These are phyloP conservation scores for Pachliopta kotzebuea DNA, from an alignment of 2,888 invertebrate genomes.

Conservation along the genomic window DNA sequence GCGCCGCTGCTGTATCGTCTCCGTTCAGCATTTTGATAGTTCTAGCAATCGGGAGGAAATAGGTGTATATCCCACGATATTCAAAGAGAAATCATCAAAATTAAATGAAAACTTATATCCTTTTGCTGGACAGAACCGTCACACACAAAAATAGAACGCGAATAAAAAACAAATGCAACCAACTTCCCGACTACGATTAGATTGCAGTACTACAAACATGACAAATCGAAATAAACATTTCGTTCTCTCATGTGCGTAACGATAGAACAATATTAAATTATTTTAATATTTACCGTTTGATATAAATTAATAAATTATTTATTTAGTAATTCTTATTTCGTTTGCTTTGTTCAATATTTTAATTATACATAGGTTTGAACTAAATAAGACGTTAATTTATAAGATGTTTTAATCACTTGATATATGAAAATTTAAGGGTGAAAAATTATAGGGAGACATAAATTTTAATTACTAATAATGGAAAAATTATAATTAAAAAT, in stretches of 20 bases:
- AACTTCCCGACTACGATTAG: slow-evolving; percentile 45
- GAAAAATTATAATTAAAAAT: too few relatives aligned
- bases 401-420: too few relatives aligned
- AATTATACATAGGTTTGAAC: too few relatives aligned
- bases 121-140: slow-evolving; percentile 73
- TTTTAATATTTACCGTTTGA: too few relatives aligned
- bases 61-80: slow-evolving; percentile 48
- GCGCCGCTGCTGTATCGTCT: slow-evolving; percentile 62
- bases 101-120: slow-evolving; percentile 62
- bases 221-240: slow-evolving; percentile 18
- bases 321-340: too few relatives aligned
- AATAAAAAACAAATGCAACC: slow-evolving; percentile 74
- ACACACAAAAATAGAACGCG: slow-evolving; percentile 80
- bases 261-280: too few relatives aligned
- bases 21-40: slow-evolving; percentile 74
- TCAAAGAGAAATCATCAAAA: slow-evolving; percentile 65
- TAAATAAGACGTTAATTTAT: too few relatives aligned
- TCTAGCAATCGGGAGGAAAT: slow-evolving; percentile 63
- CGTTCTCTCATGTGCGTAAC: background rate
- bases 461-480: too few relatives aligned
- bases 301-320: too few relatives aligned
- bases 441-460: too few relatives aligned
- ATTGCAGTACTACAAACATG: slow-evolving; percentile 32
- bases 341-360: too few relatives aligned
- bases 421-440: too few relatives aligned